Evolutionary conservation across 2,113 vertebrate genomes (phyloP), one percentile per base, ranked within the genome.

Genomic region (Vidua chalybeata): DNA sequence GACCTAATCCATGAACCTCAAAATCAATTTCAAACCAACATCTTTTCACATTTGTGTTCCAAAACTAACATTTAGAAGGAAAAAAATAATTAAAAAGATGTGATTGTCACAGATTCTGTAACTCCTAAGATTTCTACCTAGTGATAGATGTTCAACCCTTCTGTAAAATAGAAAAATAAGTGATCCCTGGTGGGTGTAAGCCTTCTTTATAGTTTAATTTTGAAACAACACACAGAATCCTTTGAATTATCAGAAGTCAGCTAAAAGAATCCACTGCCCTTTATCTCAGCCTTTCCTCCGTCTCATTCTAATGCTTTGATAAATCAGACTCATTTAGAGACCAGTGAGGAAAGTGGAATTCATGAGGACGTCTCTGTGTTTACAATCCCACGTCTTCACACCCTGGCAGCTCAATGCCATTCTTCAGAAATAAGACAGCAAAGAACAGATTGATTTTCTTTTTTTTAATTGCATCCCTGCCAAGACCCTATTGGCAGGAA

Each of bases 361-460:
- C 69, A 61, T 0, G 6, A 88, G 64, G 54, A 76, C 2, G 41
- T 68, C 58, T 93, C 62, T 90, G 52, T 93, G 61, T 92, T 96
- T 96, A 90, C 72, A 89, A 39, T 80, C 72, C 37, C 54, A 58
- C 58, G 24, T 68, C 67, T 94, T 95, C 54, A 92, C 2, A 3
- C 52, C 19, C 54, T 91, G 41, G 72, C 43, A 92, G 46, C 39
- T 93, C 78, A 55, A 48, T 77, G 52, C 64, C 80, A 75, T 83
- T 90, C 84, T 90, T 96, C 79, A 93, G 79, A 95, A 95, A 95
- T 84, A 82, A 95, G 88, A 91, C 76, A 91, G 84, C 77, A 94
- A 87, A 94, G 61, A 78, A 91, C 45, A 93, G 93, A 97, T 95
- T 95, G 96, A 96, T 97, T 96, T 95, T 93, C 69, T 62, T 76